These are phyloP conservation scores for Myrmecophaga tridactyla DNA, from an alignment of 2,113 vertebrate genomes.

Conservation along the genomic window DNA sequence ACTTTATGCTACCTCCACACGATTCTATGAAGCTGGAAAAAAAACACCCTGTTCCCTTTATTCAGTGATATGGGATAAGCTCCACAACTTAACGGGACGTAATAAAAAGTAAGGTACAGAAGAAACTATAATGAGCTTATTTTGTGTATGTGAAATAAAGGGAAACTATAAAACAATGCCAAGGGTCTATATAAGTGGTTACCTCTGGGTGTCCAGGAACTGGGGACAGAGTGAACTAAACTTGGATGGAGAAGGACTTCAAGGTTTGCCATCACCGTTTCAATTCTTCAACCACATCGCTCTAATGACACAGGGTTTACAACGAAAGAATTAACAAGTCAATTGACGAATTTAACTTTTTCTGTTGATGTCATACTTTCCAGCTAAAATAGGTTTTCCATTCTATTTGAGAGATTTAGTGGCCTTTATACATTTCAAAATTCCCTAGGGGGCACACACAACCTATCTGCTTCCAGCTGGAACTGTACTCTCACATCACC, in stretches of 20 bases:
- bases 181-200: too few relatives aligned
- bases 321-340: not conserved
- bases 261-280: not conserved
- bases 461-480: not conserved
- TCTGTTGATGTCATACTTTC: not conserved
- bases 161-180: not conserved
- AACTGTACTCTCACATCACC: not conserved
- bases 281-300: not conserved
- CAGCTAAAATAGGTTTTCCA: not conserved
- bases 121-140: not conserved
- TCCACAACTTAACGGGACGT: not conserved
- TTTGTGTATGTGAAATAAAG: not conserved
- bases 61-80: not conserved
- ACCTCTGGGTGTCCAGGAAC: not conserved
- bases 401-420: not conserved
- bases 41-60: too few relatives aligned
- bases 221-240: not conserved
- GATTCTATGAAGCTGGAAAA: too few relatives aligned
- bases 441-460: not conserved
- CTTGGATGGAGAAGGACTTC: not conserved
- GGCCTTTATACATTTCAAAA: not conserved
- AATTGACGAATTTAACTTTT: not conserved
- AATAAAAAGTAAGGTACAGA: not conserved
- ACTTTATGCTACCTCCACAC: too few relatives aligned
- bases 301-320: not conserved